Base-by-base conservation (phyloP, 2,888 invertebrate genomes). In the Rhingia campestris region DNA sequence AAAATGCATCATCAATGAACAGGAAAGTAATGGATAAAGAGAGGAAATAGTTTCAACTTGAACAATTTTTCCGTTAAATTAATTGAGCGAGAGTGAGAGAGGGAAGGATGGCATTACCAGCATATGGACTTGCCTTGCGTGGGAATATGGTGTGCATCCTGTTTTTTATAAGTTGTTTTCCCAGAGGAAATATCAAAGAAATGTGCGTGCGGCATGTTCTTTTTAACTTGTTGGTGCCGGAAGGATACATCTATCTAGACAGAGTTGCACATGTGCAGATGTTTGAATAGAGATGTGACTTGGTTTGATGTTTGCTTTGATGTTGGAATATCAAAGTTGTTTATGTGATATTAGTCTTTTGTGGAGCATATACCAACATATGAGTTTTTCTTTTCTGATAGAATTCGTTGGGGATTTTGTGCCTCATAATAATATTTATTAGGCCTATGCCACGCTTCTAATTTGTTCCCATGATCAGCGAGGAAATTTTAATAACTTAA, bases 61-160 rank as follows among this genome's bases (percentile, higher is more conserved):
- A 35, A 51, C 5, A 22, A 33, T 45, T 61, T 43, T 56, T 54
- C 49, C n/a, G 45, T 32, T 64, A 66, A 81, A 81, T 81, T 76
- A 53, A 81, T 76, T 66, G 43, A 58, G 43, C 39, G 43, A 54
- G 59, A 81, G 66, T 66, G 43, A 58, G 43, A 49, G 43, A 54
- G 61, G 41, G 54, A 37, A 56, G 43, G 69, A 69, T 35, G 30
- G 32, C 33, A 58, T 37, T 49, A 66, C 64, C 45, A 39, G 59
- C 72, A 66, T 72, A 45, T 69, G 79, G 51, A 45, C 47, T 37
- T 47, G 45, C 49, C 12, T 61, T 73, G 82, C 82, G 82, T 82
- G 82, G 82, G 82, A 82, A 82, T 82, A 79, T 73, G 58, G 14
- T 22, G 53, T 63, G 49, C 72, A 82, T 82, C 82, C 82, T 82